Evolutionary conservation across 2,113 vertebrate species (phyloP).

Genomic region (Dipodomys stephensi): DNA sequence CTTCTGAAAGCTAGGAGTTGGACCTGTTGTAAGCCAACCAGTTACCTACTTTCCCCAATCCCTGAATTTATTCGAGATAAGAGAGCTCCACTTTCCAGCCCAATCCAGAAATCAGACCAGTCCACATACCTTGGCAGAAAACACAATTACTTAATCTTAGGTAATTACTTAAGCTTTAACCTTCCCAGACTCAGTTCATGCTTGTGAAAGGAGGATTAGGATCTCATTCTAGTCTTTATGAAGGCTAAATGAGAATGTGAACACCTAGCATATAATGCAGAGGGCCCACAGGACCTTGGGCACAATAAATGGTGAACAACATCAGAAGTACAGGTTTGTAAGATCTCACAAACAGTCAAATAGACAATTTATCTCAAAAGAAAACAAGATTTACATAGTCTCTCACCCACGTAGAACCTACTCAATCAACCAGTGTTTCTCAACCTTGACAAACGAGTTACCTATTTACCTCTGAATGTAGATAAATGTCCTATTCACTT

Average conservation of each 20-base stretch:
- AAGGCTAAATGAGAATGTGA: slow-evolving; percentile 38
- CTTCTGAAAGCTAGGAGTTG: not conserved
- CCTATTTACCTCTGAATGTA: slow-evolving; percentile 44
- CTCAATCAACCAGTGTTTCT: slow-evolving; percentile 25
- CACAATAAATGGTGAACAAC: not conserved
- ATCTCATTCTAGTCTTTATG: not conserved
- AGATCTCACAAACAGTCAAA: not conserved
- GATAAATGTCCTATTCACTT: slow-evolving; percentile 9
- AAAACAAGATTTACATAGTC: not conserved
- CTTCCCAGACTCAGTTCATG: not conserved
- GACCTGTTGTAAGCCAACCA: not conserved
- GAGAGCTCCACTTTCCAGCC: not conserved
- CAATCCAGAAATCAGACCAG: not conserved
- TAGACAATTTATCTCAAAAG: not conserved
- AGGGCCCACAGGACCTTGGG: not conserved
- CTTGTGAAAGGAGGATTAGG: not conserved
- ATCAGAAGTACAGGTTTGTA: not conserved
- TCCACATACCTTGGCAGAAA: no score
- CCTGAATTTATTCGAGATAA: not conserved
- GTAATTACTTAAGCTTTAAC: not conserved
- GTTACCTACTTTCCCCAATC: not conserved
- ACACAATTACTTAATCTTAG: not conserved
- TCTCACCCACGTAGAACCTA: slow-evolving; percentile 19
- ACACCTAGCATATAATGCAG: not conserved
- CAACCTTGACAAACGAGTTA: slow-evolving; percentile 20